These are phyloP conservation scores for Poeciliopsis presidionis DNA, from an alignment of 2,797 vertebrate species.

Conservation along the genomic window DNA sequence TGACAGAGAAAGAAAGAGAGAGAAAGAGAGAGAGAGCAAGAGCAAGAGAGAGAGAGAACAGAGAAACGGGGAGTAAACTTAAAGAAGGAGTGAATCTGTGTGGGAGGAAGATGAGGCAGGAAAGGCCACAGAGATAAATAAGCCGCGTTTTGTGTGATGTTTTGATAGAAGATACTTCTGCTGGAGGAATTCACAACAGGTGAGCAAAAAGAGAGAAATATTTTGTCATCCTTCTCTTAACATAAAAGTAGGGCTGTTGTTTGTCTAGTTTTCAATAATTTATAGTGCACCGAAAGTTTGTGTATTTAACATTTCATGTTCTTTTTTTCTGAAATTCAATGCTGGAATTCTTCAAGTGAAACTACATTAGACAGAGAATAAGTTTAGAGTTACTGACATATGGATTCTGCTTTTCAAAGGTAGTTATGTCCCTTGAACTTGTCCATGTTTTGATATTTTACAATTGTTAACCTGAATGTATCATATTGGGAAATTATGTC, in stretches of 20 bases:
- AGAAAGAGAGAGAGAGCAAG: conserved; percentile 20
- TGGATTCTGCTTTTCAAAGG: not conserved
- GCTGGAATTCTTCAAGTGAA: not conserved
- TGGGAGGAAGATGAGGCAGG: conserved; percentile 56
- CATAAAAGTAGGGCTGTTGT: not conserved
- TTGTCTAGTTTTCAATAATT: not conserved
- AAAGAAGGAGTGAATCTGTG: conserved; percentile 37
- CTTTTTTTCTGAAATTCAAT: not conserved
- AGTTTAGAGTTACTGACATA: not conserved
- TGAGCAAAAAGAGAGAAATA: conserved; percentile 48
- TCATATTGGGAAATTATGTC: not conserved
- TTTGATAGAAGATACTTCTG: conserved; percentile 38
- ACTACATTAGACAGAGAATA: not conserved
- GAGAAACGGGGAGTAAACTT: conserved; percentile 27
- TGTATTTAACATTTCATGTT: not conserved
- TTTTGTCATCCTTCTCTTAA: not conserved
- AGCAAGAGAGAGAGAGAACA: conserved; percentile 10
- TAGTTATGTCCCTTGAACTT: not conserved
- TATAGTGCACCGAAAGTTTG: not conserved
- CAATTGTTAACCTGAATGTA: not conserved
- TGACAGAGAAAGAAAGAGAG: conserved; percentile 31
- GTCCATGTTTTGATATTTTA: not conserved
- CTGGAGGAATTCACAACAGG: conserved; percentile 50
- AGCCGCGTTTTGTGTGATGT: conserved; percentile 34
- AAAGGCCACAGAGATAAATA: conserved; percentile 52